These are phyloP conservation scores for Zaprionus lineosus DNA, from an alignment of 2,888 invertebrate genomes.

Conservation along the genomic window DNA sequence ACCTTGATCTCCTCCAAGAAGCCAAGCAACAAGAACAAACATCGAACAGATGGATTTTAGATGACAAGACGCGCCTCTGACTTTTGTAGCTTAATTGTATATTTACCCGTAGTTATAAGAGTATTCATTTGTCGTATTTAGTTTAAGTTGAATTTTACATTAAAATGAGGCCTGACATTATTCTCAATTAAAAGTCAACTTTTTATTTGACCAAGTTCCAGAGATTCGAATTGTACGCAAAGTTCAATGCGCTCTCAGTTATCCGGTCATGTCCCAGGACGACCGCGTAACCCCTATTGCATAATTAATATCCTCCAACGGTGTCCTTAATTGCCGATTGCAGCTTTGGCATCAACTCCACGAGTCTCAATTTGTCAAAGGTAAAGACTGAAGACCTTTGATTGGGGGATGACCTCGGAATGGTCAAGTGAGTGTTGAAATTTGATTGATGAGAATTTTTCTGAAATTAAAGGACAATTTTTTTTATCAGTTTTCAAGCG, in stretches of 20 bases:
- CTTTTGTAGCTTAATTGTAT: not conserved
- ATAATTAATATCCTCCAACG: constrained; percentile 57
- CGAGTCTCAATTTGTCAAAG: constrained; percentile 1
- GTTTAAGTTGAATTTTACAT: constrained; percentile 25
- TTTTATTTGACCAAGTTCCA: constrained; percentile 31
- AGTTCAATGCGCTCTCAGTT: constrained; percentile 61
- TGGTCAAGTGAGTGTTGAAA: too few relatives aligned
- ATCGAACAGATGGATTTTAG: not conserved
- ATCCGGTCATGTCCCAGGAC: constrained; percentile 39
- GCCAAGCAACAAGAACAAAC: constrained; percentile 63
- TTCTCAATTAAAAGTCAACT: constrained; percentile 3
- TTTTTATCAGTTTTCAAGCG: too few relatives aligned
- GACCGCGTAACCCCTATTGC: constrained; percentile 48
- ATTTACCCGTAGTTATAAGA: constrained; percentile 16
- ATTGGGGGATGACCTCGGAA: too few relatives aligned
- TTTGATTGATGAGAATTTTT: too few relatives aligned
- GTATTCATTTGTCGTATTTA: constrained; percentile 15
- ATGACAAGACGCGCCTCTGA: too few relatives aligned
- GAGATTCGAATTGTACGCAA: constrained; percentile 19
- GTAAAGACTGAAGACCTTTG: constrained; percentile 24
- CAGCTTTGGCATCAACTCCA: not conserved
- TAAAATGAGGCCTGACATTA: constrained; percentile 12
- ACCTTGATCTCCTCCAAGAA: constrained; percentile 68
- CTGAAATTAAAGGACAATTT: too few relatives aligned
- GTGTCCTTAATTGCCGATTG: constrained; percentile 26